phyloP scores from a whole-genome alignment of 2,888 invertebrate species.

The Seira ritae region DNA sequence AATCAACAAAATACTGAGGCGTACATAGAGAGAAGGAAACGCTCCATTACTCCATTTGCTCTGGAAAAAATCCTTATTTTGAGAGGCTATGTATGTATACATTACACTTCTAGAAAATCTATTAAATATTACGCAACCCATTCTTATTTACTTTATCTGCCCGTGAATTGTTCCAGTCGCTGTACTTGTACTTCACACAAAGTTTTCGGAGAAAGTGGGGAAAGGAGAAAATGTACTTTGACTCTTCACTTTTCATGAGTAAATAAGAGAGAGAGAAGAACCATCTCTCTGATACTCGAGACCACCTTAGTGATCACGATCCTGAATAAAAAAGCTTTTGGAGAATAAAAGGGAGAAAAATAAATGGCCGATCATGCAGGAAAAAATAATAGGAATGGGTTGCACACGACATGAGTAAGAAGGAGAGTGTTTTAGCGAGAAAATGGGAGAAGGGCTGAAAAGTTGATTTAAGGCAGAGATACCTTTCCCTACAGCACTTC shows the following conservation, averaged over 20 bases:
- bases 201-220: not conserved
- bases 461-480: not conserved
- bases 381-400: not conserved
- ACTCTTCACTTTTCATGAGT: not conserved
- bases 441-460: not conserved
- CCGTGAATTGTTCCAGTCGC: too few relatives aligned
- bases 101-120: too few relatives aligned
- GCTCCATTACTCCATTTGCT: too few relatives aligned
- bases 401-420: not conserved
- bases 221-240: constrained; percentile 4
- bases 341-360: not conserved
- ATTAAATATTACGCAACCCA: too few relatives aligned
- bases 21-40: too few relatives aligned
- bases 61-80: too few relatives aligned
- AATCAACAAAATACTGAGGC: too few relatives aligned
- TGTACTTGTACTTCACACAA: too few relatives aligned
- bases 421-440: not conserved
- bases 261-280: not conserved
- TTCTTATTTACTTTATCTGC: too few relatives aligned
- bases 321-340: not conserved
- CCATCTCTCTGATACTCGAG: not conserved
- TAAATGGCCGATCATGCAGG: constrained; percentile 9
- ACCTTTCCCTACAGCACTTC: not conserved
- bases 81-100: too few relatives aligned
- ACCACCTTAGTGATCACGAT: constrained; percentile 4